phyloP scores from a whole-genome alignment of 2,888 invertebrate species.

The Mechanitis messenoides region DNA sequence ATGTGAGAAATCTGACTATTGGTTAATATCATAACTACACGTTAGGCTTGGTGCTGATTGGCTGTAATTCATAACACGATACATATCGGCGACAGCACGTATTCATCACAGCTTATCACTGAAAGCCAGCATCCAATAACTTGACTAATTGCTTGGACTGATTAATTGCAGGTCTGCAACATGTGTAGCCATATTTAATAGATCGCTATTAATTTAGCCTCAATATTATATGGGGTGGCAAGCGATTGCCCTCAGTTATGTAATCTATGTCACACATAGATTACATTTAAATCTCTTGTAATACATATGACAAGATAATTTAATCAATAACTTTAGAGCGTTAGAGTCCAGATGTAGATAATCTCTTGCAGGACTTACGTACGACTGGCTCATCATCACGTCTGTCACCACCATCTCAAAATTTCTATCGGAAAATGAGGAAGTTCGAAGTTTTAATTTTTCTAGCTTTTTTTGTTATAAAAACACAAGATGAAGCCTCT shows the following conservation, averaged over 20 bases:
- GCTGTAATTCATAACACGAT: conserved; percentile 4
- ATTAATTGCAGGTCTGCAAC: conserved; percentile 24
- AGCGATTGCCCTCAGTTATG: background rate
- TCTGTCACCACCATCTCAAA: no score
- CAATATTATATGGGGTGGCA: background rate
- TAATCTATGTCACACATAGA: background rate
- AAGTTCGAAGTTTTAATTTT: no score
- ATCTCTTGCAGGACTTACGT: no score
- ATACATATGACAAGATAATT: no score
- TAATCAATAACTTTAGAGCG: no score
- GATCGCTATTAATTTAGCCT: conserved; percentile 9
- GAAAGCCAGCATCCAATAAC: conserved; percentile 21
- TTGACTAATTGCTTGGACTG: conserved; percentile 22
- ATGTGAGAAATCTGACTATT: background rate
- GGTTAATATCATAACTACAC: background rate
- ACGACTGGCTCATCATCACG: no score
- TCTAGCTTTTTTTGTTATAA: no score
- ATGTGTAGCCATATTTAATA: conserved; percentile 21
- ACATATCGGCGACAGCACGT: conserved; percentile 16
- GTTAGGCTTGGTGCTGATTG: background rate
- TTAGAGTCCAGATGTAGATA: no score
- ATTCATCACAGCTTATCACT: conserved; percentile 29
- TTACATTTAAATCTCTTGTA: no score
- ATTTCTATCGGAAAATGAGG: no score
- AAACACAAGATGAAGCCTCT: no score